Evolutionary conservation across 2,797 vertebrate species (phyloP).

Genomic region (Manis javanica): DNA sequence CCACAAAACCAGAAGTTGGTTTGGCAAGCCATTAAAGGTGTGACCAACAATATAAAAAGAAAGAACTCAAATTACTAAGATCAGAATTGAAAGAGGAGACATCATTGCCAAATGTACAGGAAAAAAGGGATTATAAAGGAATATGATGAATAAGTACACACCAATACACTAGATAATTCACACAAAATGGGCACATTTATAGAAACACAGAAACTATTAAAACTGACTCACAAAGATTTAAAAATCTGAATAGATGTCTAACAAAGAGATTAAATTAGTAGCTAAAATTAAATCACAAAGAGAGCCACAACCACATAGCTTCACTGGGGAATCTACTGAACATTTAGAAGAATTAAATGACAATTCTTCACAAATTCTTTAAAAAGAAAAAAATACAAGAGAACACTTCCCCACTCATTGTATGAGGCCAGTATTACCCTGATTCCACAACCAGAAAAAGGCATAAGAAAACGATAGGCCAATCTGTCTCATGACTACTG

Average conservation of each 20-base stretch:
- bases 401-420: neutral
- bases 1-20: neutral
- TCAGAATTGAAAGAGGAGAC: neutral
- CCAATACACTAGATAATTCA: neutral
- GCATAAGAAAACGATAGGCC: neutral
- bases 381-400: neutral
- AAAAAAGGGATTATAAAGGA: neutral
- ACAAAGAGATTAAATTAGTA: neutral
- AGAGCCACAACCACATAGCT: neutral
- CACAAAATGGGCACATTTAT: neutral
- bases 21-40: neutral
- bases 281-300: neutral
- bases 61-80: neutral
- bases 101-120: neutral
- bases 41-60: neutral
- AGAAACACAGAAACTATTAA: neutral
- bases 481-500: neutral
- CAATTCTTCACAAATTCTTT: neutral
- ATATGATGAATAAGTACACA: neutral
- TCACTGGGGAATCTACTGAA: neutral
- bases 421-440: neutral
- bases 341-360: neutral
- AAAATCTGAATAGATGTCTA: neutral
- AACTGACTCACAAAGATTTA: neutral
- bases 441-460: neutral